Base-by-base conservation (phyloP, 2,888 invertebrate species). In the Acronicta psi region DNA sequence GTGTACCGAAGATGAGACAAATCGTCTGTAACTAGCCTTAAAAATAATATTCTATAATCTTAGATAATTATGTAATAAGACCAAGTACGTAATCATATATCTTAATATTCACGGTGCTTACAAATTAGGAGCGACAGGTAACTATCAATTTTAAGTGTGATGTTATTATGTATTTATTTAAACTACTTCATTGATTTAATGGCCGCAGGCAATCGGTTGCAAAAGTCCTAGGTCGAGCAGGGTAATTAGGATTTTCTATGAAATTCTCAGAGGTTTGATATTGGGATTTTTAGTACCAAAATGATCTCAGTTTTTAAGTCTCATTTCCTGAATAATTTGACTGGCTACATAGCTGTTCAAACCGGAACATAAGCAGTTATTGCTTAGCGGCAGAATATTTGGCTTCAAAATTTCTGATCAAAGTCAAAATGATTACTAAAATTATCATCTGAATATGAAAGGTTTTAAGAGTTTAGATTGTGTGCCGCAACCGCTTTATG, bases 21-120 rank as follows among this genome's bases (percentile, higher is more conserved):
- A 31, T 31, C 13, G 61, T 55, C 16, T 51, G 16, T 37, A 40
- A 51, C 43, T 9, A 43, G 63, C 66, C 46, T 66, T 31, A 68
- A 7, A 36, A 36, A 46, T 23, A 10, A 46, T 23, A 10, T 20
- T 37, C 8, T 37, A 25, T 2, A 42, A 25, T 25, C 25, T 9
- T 4, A 37, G 9, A 31, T 31, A 31, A 31, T 31, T 10, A 20
- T 11, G 14, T n/a, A 45, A 46, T 14, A 14, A 46, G 16, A 29
- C 29, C 11, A 29, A 43, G 17, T 43, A 31, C 31, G 5, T 59
- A 70, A 66, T 74, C 51, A 60, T 45, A 52, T 16, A 38, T 52
- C 54, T 62, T 43, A 44, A 61, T 42, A 34, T 53, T 44, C 29
- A 51, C 46, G 46, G 16, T 14, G 29, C n/a, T 60, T 53, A 2